Conservation (phyloP, 2,888 invertebrate genomes). For the Syritta pipiens region DNA sequence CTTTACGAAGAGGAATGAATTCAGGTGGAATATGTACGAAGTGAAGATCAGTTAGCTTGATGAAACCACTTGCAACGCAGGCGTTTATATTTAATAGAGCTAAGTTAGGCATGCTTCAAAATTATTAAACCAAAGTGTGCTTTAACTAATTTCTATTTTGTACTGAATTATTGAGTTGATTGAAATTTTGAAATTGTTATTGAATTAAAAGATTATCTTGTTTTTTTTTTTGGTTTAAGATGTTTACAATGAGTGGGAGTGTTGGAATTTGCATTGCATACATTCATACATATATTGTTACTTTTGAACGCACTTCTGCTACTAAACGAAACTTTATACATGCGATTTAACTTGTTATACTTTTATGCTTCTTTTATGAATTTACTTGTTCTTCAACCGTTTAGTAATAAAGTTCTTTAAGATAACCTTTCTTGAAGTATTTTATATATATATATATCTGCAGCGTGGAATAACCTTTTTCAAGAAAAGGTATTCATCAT, state of each 20-base stretch:
- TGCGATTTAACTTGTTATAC: too few species aligned
- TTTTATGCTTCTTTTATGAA: too few species aligned
- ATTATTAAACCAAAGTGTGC: background rate
- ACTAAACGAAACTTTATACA: slow-evolving; percentile 1
- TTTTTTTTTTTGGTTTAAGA: too few species aligned
- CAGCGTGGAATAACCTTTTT: too few species aligned
- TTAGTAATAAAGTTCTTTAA: too few species aligned
- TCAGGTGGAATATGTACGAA: background rate
- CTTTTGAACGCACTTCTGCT: too few species aligned
- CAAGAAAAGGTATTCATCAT: too few species aligned
- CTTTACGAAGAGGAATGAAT: background rate
- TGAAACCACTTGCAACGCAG: background rate
- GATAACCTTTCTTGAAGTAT: too few species aligned
- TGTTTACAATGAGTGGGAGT: slow-evolving; percentile 6
- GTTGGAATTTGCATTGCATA: slow-evolving; percentile 11
- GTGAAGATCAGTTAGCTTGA: background rate
- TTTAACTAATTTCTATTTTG: background rate
- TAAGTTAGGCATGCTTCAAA: background rate
- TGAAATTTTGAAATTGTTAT: too few species aligned
- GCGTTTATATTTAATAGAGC: background rate
- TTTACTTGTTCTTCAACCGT: too few species aligned
- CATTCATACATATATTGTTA: slow-evolving; percentile 4
- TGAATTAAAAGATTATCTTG: too few species aligned
- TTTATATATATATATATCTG: too few species aligned
- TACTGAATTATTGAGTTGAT: background rate